Evolutionary conservation across 1,140 invertebrate genomes (phyloP), one percentile per base, ranked within the genome.

Genomic region (Popillia japonica): DNA sequence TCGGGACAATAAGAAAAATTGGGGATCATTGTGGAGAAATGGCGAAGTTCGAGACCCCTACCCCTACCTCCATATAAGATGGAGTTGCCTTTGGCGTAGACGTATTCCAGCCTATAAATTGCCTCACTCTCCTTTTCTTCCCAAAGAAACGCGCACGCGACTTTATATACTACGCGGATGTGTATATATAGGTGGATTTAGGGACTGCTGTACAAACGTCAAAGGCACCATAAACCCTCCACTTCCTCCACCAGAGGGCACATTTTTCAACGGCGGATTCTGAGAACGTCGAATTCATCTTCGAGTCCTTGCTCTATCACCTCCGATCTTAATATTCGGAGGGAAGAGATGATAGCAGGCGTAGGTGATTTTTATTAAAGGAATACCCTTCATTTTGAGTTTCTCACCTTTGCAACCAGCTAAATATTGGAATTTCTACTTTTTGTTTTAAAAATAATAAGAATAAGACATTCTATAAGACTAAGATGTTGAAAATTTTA

Each of bases 1-100:
- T 27, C 23, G 41, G 55, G 75, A 76, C 75, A 76, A 76, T 76
- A 76, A 76, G 75, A 76, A 55, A 76, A 76, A 76, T 76, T 76
- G 75, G 42, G 22, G 75, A 55, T 76, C 75, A 76, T 76, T 76
- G n/a, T 55, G 75, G 14, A n/a, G 34, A 44, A 74, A 74, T 41
- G 75, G 75, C 41, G 44, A 44, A 22, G 75, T 41, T 76, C 75
- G 44, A 22, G 75, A 20, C 75, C 75, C 44, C 14, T 2, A 2
- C 27, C 27, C 27, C 27, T 34, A 1, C 27, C 4, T 2, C 27
- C 2, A 27, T 55, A 42, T 55, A 55, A 76, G 75, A 76, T 76
- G 75, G 48, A 76, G 75, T 55, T 55, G 75, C 75, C 75, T 22
- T 76, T 55, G 41, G 72, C 72, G 72, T 74, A 74, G 72, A 74